Base-by-base conservation (phyloP, 2,797 vertebrate genomes). In the Cacajao melanocephalus region DNA sequence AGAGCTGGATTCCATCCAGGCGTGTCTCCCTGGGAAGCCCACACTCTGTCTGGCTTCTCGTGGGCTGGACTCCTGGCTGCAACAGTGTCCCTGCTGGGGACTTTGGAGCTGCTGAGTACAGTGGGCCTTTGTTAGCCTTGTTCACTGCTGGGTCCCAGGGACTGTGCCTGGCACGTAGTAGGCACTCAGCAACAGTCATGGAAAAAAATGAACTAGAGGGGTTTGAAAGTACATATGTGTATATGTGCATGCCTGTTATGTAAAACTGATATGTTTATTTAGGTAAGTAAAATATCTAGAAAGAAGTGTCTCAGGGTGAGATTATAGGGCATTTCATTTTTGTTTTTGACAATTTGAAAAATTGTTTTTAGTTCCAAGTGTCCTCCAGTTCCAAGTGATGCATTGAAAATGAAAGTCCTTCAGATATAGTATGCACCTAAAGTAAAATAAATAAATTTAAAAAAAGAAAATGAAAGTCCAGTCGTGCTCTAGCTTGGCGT, bases 11-110 rank as follows among this genome's bases (percentile, higher is more conserved):
- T 30, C 12, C 26, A 7, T 3, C 46, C 2, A 48, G 64, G 36
- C 6, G 3, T 17, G 67, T 44, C 58, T 76, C 48, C 2, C 6
- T 7, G 1, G 58, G 36, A n/a, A 50, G n/a, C 19, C 36, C 0
- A 6, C 2, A 24, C 36, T 0, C 0, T 48, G 28, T 5, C 1
- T 30, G 36, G 41, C 6, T 86, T 36, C 41, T 39, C 0, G 0
- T 8, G 20, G 12, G 58, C 14, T 61, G 79, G 85, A 58, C 36
- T 5, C 33, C 20, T 19, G 72, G 78, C 30, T n/a, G 73, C 64
- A 55, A 15, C 33, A 26, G 26, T 7, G 13, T 39, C 33, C 24
- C 39, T 48, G 7, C 30, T 73, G 72, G 58, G 64, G 26, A 5
- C 36, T 58, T 33, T 9, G 82, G 22, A 33, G 44, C 30, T 55